Evolutionary conservation across 2,888 invertebrate species (phyloP), one percentile per base, ranked within the genome.

Genomic region (Acronicta alni): DNA sequence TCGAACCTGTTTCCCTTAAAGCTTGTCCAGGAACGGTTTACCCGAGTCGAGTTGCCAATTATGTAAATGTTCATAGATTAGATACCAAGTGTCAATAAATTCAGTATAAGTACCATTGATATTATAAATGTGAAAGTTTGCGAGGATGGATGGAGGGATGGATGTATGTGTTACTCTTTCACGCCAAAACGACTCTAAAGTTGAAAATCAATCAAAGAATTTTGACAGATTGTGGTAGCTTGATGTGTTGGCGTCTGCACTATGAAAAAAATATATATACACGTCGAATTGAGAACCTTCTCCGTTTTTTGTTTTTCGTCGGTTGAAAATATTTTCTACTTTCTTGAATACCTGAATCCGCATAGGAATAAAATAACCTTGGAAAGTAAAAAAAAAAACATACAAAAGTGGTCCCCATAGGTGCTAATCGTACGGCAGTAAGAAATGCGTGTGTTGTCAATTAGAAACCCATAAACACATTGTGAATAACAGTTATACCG

Each of bases 381-480:
- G 48, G 32, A 51, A 38, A 10, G 37, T 44, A 35, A 35, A 32
- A 12, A 32, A n/a, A n/a, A n/a, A 14, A n/a, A 4, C 20, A 8
- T 71, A 53, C 17, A 55, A 23, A 53, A 47, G 23, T 30, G 12
- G 43, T 41, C n/a, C 23, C 39, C 30, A n/a, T 41, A 59, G 8
- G 44, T 67, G 71, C 38, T 62, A 62, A 75, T 41, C 35, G 17
- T 14, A 15, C 26, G 54, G 41, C 54, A 58, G 56, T 56, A 43
- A 44, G n/a, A 53, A 18, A 10, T 54, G 18, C 68, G 64, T 73
- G 60, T 35, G 17, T 57, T 61, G 56, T 44, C 57, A 68, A 65
- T 73, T 72, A 68, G 68, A 43, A 10, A 35, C 20, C 10, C 41
- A 60, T 67, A 72, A 68, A 68, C 44, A 66, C 44, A 35, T 26